These are phyloP conservation scores for Pandion haliaetus DNA, from an alignment of 2,113 vertebrate genomes.

Conservation along the genomic window DNA sequence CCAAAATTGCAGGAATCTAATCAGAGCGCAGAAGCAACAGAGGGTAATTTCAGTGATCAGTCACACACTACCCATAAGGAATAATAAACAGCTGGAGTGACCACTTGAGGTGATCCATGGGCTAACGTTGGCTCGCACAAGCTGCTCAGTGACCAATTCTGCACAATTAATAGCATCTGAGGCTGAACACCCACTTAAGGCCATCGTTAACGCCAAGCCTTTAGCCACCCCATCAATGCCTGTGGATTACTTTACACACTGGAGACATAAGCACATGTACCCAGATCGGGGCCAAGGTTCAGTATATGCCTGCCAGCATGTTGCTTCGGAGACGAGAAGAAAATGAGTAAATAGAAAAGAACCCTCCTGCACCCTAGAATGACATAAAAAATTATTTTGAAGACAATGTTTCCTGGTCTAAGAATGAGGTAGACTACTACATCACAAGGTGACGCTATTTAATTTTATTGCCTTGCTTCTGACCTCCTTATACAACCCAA, in stretches of 20 bases:
- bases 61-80: neutral
- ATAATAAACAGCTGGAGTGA: neutral
- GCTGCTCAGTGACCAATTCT: neutral
- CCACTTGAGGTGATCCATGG: neutral
- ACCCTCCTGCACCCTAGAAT: neutral
- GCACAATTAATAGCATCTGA: neutral
- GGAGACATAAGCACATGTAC: fast-evolving
- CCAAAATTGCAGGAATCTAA: neutral
- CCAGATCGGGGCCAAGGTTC: fast-evolving
- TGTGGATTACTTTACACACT: neutral
- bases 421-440: neutral
- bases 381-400: neutral
- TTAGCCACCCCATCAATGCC: neutral
- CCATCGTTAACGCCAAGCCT: neutral
- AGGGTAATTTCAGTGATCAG: neutral
- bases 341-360: neutral
- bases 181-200: neutral
- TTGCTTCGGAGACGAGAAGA: fast-evolving
- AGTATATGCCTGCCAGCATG: neutral
- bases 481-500: neutral
- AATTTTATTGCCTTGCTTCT: neutral
- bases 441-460: neutral
- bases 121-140: fast-evolving
- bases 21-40: neutral
- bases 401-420: neutral